These are phyloP conservation scores for Hartigia nigra DNA, from an alignment of 2,888 invertebrate genomes.

Conservation along the genomic window DNA sequence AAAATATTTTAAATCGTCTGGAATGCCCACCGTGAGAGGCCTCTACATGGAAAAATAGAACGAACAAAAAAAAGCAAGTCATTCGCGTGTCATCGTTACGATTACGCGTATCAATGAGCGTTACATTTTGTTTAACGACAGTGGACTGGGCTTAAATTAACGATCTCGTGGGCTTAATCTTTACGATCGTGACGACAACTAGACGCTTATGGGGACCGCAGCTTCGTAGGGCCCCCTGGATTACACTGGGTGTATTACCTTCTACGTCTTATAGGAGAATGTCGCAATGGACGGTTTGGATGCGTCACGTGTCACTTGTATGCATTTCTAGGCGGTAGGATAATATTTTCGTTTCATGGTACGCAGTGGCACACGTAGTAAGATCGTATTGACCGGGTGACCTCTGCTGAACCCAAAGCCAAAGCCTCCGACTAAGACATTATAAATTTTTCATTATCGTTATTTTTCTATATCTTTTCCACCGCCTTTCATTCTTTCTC, in stretches of 20 bases:
- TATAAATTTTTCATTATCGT: neutral
- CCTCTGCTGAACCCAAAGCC: conserved; percentile 52
- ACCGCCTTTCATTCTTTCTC: neutral
- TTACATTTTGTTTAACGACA: conserved; percentile 12
- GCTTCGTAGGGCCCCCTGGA: neutral
- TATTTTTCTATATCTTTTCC: neutral
- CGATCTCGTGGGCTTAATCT: conserved; percentile 22
- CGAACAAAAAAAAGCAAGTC: neutral
- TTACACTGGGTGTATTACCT: neutral
- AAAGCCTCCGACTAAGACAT: conserved; percentile 9
- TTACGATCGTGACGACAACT: conserved; percentile 19
- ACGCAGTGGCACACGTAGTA: conserved; percentile 36
- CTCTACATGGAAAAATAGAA: neutral
- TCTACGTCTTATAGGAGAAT: neutral
- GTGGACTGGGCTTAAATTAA: conserved; percentile 16
- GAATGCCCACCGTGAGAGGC: neutral
- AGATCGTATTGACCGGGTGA: conserved; percentile 47
- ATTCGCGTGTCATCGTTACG: neutral
- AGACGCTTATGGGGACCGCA: conserved; percentile 12
- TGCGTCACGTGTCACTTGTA: conserved; percentile 28
- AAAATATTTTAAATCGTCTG: neutral
- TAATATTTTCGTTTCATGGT: conserved; percentile 62
- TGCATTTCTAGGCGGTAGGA: conserved; percentile 36
- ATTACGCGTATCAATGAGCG: conserved; percentile 9
- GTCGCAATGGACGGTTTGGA: conserved; percentile 13